Conservation (phyloP, 2,113 vertebrate genomes). For the Brachyistius frenatus region DNA sequence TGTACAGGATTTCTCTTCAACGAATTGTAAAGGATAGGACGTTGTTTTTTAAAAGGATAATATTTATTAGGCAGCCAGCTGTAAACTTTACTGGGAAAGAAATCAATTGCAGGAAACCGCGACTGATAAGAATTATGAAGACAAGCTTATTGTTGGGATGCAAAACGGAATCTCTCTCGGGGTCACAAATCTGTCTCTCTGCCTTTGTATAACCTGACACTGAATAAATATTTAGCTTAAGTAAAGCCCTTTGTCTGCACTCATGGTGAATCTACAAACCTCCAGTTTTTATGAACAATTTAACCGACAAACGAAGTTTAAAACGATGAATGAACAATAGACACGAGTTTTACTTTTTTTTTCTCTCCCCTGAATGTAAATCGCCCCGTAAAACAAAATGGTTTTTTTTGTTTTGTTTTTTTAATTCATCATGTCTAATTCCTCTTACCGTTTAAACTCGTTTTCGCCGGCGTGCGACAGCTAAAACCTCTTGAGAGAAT, state of each 20-base stretch:
- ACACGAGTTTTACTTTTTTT: background rate
- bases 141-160: constrained; percentile 55
- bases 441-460: constrained; percentile 72
- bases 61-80: constrained; percentile 47
- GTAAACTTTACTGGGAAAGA: constrained; percentile 58
- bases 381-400: background rate
- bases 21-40: background rate
- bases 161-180: constrained; percentile 44
- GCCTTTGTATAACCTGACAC: constrained; percentile 50
- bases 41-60: constrained; percentile 25
- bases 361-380: background rate
- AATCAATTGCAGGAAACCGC: constrained; percentile 67
- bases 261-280: background rate
- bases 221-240: constrained; percentile 71
- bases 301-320: background rate
- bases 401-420: too few relatives aligned
- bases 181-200: constrained; percentile 58
- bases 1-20: background rate
- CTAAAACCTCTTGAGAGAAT: constrained; percentile 42
- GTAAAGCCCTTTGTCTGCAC: constrained; percentile 51
- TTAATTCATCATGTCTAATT: constrained; percentile 2
- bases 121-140: constrained; percentile 58
- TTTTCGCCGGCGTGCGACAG: constrained; percentile 14
- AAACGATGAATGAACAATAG: background rate
- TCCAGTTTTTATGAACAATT: background rate